Conservation (phyloP, 2,888 invertebrate genomes). For the Chloromyia formosa region DNA sequence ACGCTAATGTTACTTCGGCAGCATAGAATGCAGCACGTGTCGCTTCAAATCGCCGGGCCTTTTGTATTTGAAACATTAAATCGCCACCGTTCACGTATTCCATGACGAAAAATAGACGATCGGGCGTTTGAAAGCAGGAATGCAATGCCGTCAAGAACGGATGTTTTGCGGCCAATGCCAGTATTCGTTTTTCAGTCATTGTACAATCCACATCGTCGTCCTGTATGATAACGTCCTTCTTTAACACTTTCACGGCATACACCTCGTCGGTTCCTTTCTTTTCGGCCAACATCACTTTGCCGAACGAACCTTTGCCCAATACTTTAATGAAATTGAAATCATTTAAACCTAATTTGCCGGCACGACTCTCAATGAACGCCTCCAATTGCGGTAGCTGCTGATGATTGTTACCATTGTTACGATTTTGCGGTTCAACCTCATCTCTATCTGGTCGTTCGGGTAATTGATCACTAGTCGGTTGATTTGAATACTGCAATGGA, state of each 20-base stretch:
- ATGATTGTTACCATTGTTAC: conserved; percentile 49
- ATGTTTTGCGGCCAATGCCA: conserved; percentile 96
- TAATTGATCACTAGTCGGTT: conserved; percentile 64
- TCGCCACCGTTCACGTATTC: conserved; percentile 99
- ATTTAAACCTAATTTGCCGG: conserved; percentile 74
- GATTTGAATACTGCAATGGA: conserved; percentile 60
- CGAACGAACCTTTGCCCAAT: conserved; percentile 98
- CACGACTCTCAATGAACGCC: conserved; percentile 58
- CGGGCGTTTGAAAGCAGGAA: conserved; percentile 96
- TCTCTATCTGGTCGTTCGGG: conserved; percentile 61
- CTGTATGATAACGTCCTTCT: conserved; percentile 97
- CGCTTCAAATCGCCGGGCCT: conserved; percentile 97
- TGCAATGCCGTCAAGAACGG: conserved; percentile 97
- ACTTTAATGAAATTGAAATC: conserved; percentile 99
- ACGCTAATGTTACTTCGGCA: conserved; percentile 96
- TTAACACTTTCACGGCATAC: conserved; percentile 87
- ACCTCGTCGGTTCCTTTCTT: conserved; percentile 91
- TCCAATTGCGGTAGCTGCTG: conserved; percentile 55
- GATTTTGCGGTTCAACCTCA: conserved; percentile 55
- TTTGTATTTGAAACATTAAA: conserved; percentile 99
- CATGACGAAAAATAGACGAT: conserved; percentile 98
- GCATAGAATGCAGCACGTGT: conserved; percentile 93
- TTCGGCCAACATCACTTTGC: conserved; percentile 98
- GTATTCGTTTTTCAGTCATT: conserved; percentile 97
- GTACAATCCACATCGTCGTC: conserved; percentile 99